Evolutionary conservation across 2,113 vertebrate genomes (phyloP).

Genomic region (Notothenia coriiceps): DNA sequence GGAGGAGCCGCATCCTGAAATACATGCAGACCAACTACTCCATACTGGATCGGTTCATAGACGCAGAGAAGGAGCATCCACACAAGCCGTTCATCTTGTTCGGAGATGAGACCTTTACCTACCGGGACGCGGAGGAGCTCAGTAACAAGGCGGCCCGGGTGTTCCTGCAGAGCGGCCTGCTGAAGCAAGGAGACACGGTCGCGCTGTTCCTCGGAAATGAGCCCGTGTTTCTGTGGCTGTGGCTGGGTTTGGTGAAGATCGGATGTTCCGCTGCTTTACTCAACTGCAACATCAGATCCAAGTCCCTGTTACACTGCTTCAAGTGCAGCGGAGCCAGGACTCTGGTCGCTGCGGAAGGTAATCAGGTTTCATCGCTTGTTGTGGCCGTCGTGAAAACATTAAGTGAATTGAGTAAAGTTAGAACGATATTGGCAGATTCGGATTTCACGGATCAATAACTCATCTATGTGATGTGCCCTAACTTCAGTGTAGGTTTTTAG

Average conservation of each 20-base stretch:
- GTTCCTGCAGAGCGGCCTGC: slow-evolving; percentile 44
- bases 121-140: slow-evolving; percentile 75
- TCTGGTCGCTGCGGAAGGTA: slow-evolving; percentile 79
- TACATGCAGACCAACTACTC: slow-evolving; percentile 45
- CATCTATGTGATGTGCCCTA: too few species aligned
- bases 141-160: slow-evolving; percentile 77
- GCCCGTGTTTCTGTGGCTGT: slow-evolving; percentile 80
- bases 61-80: slow-evolving; percentile 69
- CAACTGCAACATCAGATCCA: slow-evolving; percentile 84
- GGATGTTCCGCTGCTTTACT: slow-evolving; percentile 81
- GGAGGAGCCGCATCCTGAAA: rapidly evolving
- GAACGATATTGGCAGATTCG: too few species aligned
- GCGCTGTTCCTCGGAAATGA: slow-evolving; percentile 84
- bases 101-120: slow-evolving; percentile 71
- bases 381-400: too few species aligned
- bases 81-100: slow-evolving; percentile 77
- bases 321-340: slow-evolving; percentile 74
- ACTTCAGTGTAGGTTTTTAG: too few species aligned
- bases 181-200: slow-evolving; percentile 73
- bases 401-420: too few species aligned
- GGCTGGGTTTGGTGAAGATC: slow-evolving; percentile 82
- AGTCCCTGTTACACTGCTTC: slow-evolving; percentile 83
- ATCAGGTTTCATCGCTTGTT: too few species aligned
- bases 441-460: too few species aligned
- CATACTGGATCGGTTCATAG: slow-evolving; percentile 77